Base-by-base conservation (phyloP, 2,888 invertebrate genomes). In the Drosophila fulvimacula region DNA sequence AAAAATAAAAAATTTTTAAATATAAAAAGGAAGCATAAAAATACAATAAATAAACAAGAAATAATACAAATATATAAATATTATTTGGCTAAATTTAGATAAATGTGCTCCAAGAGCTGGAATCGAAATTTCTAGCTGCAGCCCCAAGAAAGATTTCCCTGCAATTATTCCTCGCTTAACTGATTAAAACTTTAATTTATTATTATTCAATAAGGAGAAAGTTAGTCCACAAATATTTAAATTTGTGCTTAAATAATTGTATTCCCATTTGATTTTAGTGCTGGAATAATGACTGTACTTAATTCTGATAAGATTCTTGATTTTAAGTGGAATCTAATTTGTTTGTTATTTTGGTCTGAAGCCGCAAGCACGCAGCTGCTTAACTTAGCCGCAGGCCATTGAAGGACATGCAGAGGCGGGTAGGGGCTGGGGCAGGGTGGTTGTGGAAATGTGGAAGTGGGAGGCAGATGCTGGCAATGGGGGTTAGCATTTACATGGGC, bases 321-420 rank as follows among this genome's bases (percentile, higher is more conserved):
- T 52, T 52, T 24, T 38, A 51, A 51, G 57, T 13, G 49, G 65
- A 38, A 66, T 41, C 21, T 17, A 51, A 17, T 17, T 39, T 39
- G 39, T 21, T 38, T 48, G 19, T 42, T 15, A 17, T 59, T 44
- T 58, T 24, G 3, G 17, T 41, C 42, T 32, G 67, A 51, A 67
- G 68, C 57, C 75, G 75, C 59, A 73, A 52, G 41, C 67, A 56
- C 44, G 36, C 59, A 52, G 51, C 41, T 53, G 52, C 55, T 24
- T 21, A 19, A 34, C 21, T 34, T 36, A 39, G 44, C 38, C 38
- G 21, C 30, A 34, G 24, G 46, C 27, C 15, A 38, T 46, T n/a
- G 46, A 57, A 57, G 57, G 57, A 56, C 42, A 34, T 34, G 41
- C 15, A 36, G 13, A 21, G 13, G 34, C 1, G 17, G 0, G 13